These are phyloP conservation scores for Monopterus albus DNA, from an alignment of 2,113 vertebrate species.

Conservation along the genomic window DNA sequence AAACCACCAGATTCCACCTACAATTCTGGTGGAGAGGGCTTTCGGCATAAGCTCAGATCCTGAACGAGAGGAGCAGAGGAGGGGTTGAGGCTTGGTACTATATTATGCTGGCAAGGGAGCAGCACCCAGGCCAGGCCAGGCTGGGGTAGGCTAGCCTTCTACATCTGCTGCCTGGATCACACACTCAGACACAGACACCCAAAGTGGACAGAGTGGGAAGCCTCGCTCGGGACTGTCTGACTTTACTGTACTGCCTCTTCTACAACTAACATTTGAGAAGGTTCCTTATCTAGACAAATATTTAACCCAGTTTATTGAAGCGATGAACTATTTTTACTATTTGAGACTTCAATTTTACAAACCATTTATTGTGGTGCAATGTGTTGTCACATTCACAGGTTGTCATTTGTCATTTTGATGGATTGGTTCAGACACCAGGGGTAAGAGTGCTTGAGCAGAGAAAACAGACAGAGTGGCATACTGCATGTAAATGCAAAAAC, in stretches of 20 bases:
- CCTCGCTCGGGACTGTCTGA: not conserved
- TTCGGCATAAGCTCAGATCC: constrained; percentile 99
- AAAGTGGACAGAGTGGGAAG: constrained; percentile 57
- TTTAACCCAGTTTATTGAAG: too few species aligned
- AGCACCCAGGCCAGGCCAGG: constrained; percentile 34
- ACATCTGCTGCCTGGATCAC: constrained; percentile 44
- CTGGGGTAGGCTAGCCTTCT: constrained; percentile 33
- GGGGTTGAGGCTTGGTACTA: constrained; percentile 43
- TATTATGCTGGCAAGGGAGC: constrained; percentile 41
- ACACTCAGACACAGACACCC: constrained; percentile 28
- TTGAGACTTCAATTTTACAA: too few species aligned
- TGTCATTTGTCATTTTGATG: too few species aligned
- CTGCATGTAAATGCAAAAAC: too few species aligned
- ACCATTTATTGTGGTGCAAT: too few species aligned
- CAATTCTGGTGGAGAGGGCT: constrained; percentile 99
- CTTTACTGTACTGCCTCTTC: not conserved
- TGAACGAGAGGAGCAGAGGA: constrained; percentile 88
- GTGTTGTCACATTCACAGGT: too few species aligned
- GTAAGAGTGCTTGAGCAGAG: too few species aligned
- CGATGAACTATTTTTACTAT: too few species aligned
- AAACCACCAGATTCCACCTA: constrained; percentile 99
- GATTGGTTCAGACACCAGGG: too few species aligned
- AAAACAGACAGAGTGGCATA: too few species aligned
- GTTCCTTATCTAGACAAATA: too few species aligned
- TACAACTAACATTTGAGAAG: not conserved